Percentiles rank a stretch among this genome's conserved stretches.
phyloP scores from a whole-genome alignment of 2,113 vertebrate genomes.

The Morphnarchus princeps region DNA sequence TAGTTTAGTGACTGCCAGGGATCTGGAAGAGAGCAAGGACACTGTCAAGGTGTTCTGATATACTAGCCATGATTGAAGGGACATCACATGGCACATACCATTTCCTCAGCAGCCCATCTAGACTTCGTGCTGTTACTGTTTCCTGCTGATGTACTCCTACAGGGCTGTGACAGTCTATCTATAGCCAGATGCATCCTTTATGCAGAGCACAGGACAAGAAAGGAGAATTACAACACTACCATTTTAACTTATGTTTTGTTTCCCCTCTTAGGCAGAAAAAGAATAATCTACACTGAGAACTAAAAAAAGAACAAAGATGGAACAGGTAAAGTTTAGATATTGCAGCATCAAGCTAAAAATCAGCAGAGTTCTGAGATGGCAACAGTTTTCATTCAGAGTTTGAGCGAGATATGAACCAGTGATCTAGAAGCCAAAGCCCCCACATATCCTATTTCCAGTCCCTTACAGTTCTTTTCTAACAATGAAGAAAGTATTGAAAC shows the following conservation, averaged over 20 bases:
- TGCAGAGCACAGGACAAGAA: not conserved
- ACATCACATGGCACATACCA: not conserved
- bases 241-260: not conserved
- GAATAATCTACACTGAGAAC: not conserved
- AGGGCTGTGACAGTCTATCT: not conserved
- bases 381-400: not conserved
- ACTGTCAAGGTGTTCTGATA: not conserved
- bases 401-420: not conserved
- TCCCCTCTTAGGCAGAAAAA: not conserved
- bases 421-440: not conserved
- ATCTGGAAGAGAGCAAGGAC: not conserved
- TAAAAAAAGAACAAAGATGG: not conserved
- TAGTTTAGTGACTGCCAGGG: not conserved
- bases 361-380: not conserved
- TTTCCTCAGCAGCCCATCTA: not conserved
- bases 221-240: not conserved
- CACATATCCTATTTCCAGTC: not conserved
- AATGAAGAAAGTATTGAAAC: not conserved
- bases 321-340: not conserved
- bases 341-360: not conserved
- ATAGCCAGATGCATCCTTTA: not conserved
- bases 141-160: not conserved
- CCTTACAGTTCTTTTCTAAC: not conserved
- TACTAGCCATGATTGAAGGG: not conserved
- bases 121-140: not conserved